A percentile compares a stretch with the other conserved stretches of the same genome.
phyloP scores from a whole-genome alignment of 2,888 invertebrate species.

The Sacculina carcini region DNA sequence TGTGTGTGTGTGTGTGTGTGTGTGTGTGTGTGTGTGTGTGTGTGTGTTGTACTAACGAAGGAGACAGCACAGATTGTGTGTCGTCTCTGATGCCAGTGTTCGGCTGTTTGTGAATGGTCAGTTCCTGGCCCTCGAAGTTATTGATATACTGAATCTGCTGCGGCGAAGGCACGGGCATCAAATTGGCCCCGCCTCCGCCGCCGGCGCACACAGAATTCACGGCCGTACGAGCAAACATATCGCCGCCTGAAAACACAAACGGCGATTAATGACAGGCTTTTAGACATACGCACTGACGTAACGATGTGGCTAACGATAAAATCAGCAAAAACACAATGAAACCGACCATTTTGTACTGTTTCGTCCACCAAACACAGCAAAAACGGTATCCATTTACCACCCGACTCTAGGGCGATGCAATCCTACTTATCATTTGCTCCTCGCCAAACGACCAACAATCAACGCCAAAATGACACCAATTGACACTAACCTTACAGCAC shows the following conservation, averaged over 20 bases:
- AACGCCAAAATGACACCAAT: too few relatives aligned
- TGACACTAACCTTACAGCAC: too few relatives aligned
- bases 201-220: neutral
- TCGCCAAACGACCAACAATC: too few relatives aligned
- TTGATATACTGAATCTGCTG: slow-evolving; percentile 87
- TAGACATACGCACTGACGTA: too few relatives aligned
- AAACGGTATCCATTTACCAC: too few relatives aligned
- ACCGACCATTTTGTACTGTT: too few relatives aligned
- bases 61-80: slow-evolving; percentile 39
- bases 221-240: neutral
- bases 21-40: too few relatives aligned
- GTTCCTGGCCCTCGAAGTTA: slow-evolving; percentile 83
- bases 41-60: slow-evolving; percentile 45
- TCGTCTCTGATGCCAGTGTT: slow-evolving; percentile 62
- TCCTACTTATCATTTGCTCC: too few relatives aligned
- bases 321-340: too few relatives aligned
- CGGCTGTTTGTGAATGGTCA: slow-evolving; percentile 84
- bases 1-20: neutral
- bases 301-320: too few relatives aligned
- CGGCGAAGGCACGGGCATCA: slow-evolving; percentile 86
- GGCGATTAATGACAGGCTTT: neutral
- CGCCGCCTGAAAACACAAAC: neutral
- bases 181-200: slow-evolving; percentile 48
- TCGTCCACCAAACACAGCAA: too few relatives aligned
- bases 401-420: too few relatives aligned